These are phyloP conservation scores for Parazoanthus atlanticus DNA, from an alignment of 92 coral and sea anemone species.

Conservation along the genomic window DNA sequence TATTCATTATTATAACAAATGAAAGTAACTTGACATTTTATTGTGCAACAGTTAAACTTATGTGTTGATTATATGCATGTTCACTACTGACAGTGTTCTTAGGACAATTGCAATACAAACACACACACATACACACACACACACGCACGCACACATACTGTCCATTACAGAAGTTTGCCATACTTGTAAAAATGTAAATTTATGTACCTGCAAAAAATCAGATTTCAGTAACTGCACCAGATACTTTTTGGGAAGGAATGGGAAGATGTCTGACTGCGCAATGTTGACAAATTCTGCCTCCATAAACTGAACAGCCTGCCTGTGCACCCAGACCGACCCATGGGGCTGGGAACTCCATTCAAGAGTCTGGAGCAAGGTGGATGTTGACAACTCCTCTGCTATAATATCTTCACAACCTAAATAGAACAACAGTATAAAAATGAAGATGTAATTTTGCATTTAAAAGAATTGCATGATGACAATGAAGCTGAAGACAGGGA, in stretches of 20 bases:
- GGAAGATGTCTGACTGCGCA: conserved; percentile 81
- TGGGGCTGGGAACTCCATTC: conserved; percentile 94
- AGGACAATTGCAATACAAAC: too few relatives aligned
- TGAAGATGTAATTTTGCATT: too few relatives aligned
- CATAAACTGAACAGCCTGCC: conserved; percentile 90
- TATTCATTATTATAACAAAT: too few relatives aligned
- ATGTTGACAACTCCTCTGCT: conserved; percentile 84
- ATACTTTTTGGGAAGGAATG: conserved; percentile 78
- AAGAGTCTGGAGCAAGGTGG: conserved; percentile 73
- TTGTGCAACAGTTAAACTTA: too few relatives aligned
- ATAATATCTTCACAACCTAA: conserved; percentile 96
- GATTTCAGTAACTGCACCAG: conserved; percentile 83
- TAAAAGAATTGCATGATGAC: too few relatives aligned
- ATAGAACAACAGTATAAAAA: background rate
- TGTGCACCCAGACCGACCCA: conserved; percentile 92
- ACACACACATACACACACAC: too few relatives aligned
- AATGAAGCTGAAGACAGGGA: too few relatives aligned
- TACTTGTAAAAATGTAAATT: background rate
- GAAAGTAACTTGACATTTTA: too few relatives aligned
- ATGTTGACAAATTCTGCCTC: conserved; percentile 87
- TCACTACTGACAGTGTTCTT: too few relatives aligned
- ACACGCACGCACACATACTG: too few relatives aligned
- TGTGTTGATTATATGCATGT: too few relatives aligned
- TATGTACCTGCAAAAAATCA: conserved; percentile 89
- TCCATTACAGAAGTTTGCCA: background rate